Conservation (phyloP, 2,113 vertebrate genomes). For the Cervus canadensis region DNA sequence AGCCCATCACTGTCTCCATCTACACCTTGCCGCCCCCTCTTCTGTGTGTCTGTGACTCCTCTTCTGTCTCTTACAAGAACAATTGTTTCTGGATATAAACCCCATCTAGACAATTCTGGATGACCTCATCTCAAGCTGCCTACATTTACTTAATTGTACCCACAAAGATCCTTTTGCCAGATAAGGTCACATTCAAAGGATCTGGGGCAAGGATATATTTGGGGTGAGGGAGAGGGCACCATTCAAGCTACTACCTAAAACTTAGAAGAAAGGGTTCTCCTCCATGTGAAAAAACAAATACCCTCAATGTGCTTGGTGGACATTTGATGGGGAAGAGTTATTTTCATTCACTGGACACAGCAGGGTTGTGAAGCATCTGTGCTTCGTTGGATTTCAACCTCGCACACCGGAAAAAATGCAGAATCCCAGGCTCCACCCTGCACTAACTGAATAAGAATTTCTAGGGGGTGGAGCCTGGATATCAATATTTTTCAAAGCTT, state of each 20-base stretch:
- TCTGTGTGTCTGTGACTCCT: not conserved
- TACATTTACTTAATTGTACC: not conserved
- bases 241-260: not conserved
- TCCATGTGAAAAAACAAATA: not conserved
- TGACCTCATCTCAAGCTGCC: not conserved
- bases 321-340: not conserved
- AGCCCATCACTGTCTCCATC: not conserved
- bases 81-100: not conserved
- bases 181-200: not conserved
- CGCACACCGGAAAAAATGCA: not conserved
- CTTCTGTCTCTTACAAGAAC: not conserved
- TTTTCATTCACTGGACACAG: not conserved
- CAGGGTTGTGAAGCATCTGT: not conserved
- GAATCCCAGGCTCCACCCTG: not conserved
- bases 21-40: not conserved
- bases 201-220: not conserved
- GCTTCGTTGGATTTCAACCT: not conserved
- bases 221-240: not conserved
- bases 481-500: not conserved
- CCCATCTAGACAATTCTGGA: not conserved
- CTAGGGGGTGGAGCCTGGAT: not conserved
- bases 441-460: not conserved
- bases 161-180: not conserved
- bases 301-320: not conserved
- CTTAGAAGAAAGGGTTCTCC: not conserved